Evolutionary conservation across 2,797 vertebrate genomes (phyloP).

Genomic region (Melanotaenia parkinsoni): DNA sequence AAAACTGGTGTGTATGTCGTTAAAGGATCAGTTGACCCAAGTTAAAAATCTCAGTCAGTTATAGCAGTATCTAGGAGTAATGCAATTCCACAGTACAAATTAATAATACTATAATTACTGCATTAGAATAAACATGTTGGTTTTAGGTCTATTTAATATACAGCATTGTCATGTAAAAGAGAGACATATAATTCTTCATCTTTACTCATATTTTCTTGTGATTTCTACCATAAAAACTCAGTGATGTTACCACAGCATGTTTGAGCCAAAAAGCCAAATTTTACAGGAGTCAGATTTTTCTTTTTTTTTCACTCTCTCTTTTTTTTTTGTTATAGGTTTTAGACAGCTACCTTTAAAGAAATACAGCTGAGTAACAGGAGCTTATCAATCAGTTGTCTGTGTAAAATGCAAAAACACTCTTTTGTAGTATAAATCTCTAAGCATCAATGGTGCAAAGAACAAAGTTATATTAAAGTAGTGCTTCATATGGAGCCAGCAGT

Average conservation of each 20-base stretch:
- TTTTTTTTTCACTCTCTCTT: background rate
- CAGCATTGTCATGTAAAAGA: background rate
- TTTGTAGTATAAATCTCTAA: background rate
- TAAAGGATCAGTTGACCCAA: slow-evolving; percentile 12
- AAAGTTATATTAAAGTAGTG: too few species aligned
- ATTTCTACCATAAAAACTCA: too few species aligned
- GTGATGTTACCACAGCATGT: too few species aligned
- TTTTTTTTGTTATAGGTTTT: background rate
- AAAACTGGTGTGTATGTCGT: background rate
- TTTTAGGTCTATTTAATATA: background rate
- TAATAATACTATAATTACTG: background rate
- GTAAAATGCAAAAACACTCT: background rate
- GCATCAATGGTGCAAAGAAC: background rate
- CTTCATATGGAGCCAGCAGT: too few species aligned
- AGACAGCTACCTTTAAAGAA: too few species aligned
- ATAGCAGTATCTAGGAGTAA: background rate
- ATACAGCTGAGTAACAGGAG: background rate
- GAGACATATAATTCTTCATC: background rate
- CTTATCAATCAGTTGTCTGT: background rate
- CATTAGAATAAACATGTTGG: background rate
- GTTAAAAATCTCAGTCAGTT: background rate
- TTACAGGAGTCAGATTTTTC: background rate
- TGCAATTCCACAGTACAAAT: background rate
- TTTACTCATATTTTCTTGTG: background rate
- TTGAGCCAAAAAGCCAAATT: background rate